Conservation (phyloP, 1,140 invertebrate species). For the Diuraphis noxia region DNA sequence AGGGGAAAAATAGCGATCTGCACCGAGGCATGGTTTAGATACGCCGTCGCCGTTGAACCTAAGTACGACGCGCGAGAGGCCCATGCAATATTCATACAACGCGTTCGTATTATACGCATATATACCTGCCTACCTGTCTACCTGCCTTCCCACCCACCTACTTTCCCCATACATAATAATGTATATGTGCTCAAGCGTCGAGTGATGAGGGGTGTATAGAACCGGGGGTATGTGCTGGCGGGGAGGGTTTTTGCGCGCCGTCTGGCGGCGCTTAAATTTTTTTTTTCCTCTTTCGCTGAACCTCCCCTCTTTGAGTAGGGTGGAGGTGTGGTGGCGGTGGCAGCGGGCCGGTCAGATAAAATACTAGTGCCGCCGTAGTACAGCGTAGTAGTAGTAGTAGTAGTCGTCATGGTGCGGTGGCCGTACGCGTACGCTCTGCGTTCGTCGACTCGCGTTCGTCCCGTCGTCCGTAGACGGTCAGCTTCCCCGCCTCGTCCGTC, state of each 20-base stretch:
- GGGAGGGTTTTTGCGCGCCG: background rate
- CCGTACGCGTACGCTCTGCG: conserved; percentile 36
- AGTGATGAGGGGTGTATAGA: background rate
- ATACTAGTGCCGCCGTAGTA: background rate
- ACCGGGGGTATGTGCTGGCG: background rate
- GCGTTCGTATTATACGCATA: background rate
- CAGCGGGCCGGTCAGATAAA: conserved; percentile 33
- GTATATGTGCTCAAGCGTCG: background rate
- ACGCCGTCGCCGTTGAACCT: background rate
- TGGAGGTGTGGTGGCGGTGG: background rate
- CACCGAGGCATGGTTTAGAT: background rate
- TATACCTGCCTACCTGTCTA: background rate
- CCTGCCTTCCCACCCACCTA: too few relatives aligned
- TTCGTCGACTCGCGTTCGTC: conserved; percentile 19
- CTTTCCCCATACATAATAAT: background rate
- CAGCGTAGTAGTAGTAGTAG: background rate
- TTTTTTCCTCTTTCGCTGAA: background rate
- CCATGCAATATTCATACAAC: conserved; percentile 23
- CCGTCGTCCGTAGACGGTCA: background rate
- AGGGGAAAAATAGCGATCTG: background rate
- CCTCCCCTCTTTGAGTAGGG: background rate
- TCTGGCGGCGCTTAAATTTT: conserved; percentile 39
- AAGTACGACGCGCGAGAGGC: background rate
- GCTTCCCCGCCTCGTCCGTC: background rate
- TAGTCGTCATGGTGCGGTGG: conserved; percentile 52